Base-by-base conservation (phyloP, 2,888 invertebrate genomes). In the Aspidiotus rigidus region DNA sequence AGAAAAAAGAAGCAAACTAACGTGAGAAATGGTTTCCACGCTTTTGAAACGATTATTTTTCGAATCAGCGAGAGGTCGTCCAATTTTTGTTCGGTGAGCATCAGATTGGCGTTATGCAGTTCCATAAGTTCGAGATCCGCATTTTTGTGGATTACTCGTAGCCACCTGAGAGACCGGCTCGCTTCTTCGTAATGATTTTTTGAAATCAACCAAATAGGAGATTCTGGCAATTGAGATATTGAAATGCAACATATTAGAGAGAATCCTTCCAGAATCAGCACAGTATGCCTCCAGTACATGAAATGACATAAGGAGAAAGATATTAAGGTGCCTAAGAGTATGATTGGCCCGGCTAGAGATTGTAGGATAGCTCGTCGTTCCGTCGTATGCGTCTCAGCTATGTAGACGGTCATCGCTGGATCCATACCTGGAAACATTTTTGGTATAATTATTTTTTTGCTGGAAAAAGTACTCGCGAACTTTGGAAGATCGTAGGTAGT, bases 321-420 rank as follows among this genome's bases (percentile, higher is more conserved):
- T 63, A 86, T 78, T 71, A 87, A 82, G 71, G 87, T 87, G 1
- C 88, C 88, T 1, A 86, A 82, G 0, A 87, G 87, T 17, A 86
- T 86, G 71, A 86, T 78, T 0, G 86, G 83, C 0, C 87, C 87
- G 0, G 87, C 87, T 28, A 86, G 75, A 0, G 86, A 85, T 72
- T 86, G 85, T 11, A 87, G 79, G 64, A 86, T 83, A 1, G 86
- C 86, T 69, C 87, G 79, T 73, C 85, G 84, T 73, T 83, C 81
- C 0, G 87, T 84, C 0, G 85, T 84, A 5, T 86, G 85, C 57
- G 86, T 83, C 79, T 88, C 84, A 1, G 83, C 83, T 3, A 85
- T 85, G 78, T 86, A 86, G 67, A 85, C 85, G 77, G 85, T 85
- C 63, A 84, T 83, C 0, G 83, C 84, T 28, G 85, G 83, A 62